A percentile compares a stretch with the other conserved stretches of the same genome.
Conservation (phyloP, 2,797 vertebrate genomes). For the Lepus oiostolus region DNA sequence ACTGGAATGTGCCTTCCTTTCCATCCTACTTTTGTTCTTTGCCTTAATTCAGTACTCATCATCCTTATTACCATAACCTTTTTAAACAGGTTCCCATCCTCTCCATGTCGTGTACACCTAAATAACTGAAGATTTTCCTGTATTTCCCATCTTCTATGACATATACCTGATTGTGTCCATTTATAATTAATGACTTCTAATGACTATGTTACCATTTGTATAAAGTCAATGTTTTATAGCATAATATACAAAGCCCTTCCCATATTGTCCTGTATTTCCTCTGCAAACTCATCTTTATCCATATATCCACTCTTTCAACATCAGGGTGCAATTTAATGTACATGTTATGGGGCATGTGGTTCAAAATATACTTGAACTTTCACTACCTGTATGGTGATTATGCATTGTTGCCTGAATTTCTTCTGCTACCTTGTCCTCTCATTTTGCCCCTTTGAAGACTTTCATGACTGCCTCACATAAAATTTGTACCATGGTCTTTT, state of each 20-base stretch:
- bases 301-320: not conserved
- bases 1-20: not conserved
- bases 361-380: not conserved
- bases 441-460: not conserved
- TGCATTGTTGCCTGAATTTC: not conserved
- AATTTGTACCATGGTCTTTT: not conserved
- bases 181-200: not conserved
- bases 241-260: not conserved
- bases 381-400: not conserved
- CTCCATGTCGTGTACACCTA: not conserved
- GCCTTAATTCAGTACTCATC: not conserved
- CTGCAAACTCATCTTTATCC: not conserved
- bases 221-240: not conserved
- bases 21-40: not conserved
- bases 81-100: not conserved
- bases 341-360: not conserved
- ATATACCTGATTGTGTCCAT: not conserved
- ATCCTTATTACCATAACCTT: not conserved
- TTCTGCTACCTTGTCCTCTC: not conserved
- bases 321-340: not conserved
- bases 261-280: not conserved
- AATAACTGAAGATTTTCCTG: not conserved
- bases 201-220: not conserved
- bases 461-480: not conserved
- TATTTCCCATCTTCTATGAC: not conserved